Evolutionary conservation across 1,140 invertebrate species (phyloP).

Genomic region (Drosophila obscura): DNA sequence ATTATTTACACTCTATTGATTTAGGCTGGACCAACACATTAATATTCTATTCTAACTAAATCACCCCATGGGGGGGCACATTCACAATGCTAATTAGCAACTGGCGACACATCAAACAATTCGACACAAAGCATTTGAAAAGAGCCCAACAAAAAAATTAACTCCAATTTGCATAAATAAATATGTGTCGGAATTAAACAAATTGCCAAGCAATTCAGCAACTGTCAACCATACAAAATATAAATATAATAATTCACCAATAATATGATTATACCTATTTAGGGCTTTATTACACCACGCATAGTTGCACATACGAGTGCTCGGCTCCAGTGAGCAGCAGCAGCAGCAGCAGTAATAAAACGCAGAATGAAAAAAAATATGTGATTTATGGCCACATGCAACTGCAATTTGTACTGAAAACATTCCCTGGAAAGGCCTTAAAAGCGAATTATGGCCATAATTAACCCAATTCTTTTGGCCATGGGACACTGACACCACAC

Average conservation of each 20-base stretch:
- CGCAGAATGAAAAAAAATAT: conserved; percentile 13
- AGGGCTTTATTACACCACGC: conserved; percentile 25
- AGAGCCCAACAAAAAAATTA: conserved; percentile 29
- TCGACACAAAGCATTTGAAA: conserved; percentile 25
- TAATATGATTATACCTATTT: conserved; percentile 69
- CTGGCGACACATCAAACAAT: conserved; percentile 46
- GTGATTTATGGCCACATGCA: conserved; percentile 74
- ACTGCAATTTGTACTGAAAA: conserved; percentile 62
- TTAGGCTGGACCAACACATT: not conserved
- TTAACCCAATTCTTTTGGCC: conserved; percentile 75
- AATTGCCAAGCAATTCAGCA: conserved; percentile 54
- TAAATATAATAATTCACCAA: conserved; percentile 45
- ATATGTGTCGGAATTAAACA: conserved; percentile 55
- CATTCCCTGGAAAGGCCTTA: conserved; percentile 66
- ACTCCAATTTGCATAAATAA: conserved; percentile 66
- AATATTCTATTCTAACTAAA: not conserved
- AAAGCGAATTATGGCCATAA: conserved; percentile 72
- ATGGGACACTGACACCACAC: conserved; percentile 39
- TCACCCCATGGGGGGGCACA: not conserved
- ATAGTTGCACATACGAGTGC: conserved; percentile 20
- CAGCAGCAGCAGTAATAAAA: not conserved
- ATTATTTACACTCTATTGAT: conserved; percentile 25
- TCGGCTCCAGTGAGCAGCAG: not conserved
- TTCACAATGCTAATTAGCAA: conserved; percentile 50
- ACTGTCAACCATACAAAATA: conserved; percentile 23